Evolutionary conservation across 2,888 invertebrate species (phyloP).

Genomic region (Allacma fusca): DNA sequence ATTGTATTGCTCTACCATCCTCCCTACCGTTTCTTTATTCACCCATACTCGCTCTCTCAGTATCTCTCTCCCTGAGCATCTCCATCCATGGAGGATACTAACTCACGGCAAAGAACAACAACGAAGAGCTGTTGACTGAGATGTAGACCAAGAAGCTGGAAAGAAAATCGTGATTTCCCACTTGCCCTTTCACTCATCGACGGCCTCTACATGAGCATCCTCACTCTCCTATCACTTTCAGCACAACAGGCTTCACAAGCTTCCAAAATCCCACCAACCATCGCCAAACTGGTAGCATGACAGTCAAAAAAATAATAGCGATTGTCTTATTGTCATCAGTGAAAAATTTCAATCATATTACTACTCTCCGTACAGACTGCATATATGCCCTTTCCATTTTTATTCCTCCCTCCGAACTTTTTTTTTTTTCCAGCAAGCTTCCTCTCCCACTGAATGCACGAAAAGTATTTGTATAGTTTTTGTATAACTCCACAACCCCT

Average conservation of each 20-base stretch:
- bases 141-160: slow-evolving; percentile 1
- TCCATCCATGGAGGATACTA: not conserved
- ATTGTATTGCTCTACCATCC: slow-evolving; percentile 35
- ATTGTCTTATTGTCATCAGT: not conserved
- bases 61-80: not conserved
- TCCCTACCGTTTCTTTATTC: slow-evolving; percentile 40
- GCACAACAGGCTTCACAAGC: slow-evolving; percentile 4
- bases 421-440: not conserved
- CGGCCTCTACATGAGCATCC: slow-evolving; percentile 25
- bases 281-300: not conserved
- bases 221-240: slow-evolving; percentile 12
- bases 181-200: slow-evolving; percentile 42
- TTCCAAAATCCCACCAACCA: not conserved
- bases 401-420: not conserved
- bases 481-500: no score
- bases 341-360: slow-evolving; percentile 19
- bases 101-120: not conserved
- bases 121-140: not conserved
- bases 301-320: slow-evolving; percentile 2
- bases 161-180: slow-evolving; percentile 25
- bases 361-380: not conserved
- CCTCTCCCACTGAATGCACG: not conserved
- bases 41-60: not conserved
- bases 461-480: no score
- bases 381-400: not conserved